A percentile compares a stretch with the other conserved stretches of the same genome.
Evolutionary conservation across 2,888 invertebrate species (phyloP).

Genomic region (Laothoe populi): DNA sequence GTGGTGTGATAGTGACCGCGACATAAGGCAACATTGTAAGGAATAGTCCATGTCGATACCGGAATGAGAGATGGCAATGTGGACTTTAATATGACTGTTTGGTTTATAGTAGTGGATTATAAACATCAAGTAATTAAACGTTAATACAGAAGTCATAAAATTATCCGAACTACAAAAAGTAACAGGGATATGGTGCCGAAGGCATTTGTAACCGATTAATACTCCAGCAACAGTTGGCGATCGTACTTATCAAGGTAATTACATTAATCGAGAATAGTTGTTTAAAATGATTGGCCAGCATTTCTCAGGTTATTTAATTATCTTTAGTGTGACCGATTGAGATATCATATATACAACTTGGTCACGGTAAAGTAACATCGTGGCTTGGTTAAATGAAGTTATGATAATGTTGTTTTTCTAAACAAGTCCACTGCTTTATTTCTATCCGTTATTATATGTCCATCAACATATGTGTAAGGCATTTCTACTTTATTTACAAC

Average conservation of each 20-base stretch:
- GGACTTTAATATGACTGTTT: constrained; percentile 23
- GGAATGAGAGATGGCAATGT: constrained; percentile 53
- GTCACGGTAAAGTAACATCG: too few relatives aligned
- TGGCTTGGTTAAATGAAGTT: too few relatives aligned
- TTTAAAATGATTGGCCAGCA: neutral
- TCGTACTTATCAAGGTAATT: neutral
- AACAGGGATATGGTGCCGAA: neutral
- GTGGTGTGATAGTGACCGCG: constrained; percentile 51
- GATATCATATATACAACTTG: neutral
- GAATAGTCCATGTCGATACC: constrained; percentile 60
- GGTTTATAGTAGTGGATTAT: constrained; percentile 36
- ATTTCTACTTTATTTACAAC: too few relatives aligned
- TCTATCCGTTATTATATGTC: too few relatives aligned
- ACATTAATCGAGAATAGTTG: neutral
- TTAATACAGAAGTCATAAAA: constrained; percentile 24
- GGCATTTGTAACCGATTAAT: neutral
- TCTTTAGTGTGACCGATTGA: neutral
- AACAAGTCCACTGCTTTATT: too few relatives aligned
- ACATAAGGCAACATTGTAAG: constrained; percentile 65
- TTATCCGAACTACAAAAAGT: neutral
- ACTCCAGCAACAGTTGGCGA: neutral
- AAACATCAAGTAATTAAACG: constrained; percentile 31
- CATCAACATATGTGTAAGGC: too few relatives aligned
- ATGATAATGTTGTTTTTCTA: too few relatives aligned
- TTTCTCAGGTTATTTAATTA: neutral